phyloP scores from a whole-genome alignment of 1,140 invertebrate species.

The Phenacoccus solenopsis region DNA sequence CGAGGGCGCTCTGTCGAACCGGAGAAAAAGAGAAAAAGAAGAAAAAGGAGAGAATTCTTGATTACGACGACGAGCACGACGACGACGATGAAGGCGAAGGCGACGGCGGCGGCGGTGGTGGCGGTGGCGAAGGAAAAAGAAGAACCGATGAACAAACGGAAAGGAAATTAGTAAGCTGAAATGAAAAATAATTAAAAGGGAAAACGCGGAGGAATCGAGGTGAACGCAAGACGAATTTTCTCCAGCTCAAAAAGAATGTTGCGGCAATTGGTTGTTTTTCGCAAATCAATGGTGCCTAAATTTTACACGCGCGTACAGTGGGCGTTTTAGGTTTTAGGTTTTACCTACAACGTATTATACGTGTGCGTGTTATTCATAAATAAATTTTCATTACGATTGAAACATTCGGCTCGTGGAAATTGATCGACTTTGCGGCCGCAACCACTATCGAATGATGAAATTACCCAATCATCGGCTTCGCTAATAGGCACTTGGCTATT shows the following conservation, averaged over 20 bases:
- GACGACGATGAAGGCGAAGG: background rate
- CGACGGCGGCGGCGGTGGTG: background rate
- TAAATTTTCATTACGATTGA: background rate
- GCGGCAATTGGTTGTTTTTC: background rate
- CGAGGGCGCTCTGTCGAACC: background rate
- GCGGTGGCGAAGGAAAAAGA: background rate
- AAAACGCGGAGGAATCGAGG: conserved; percentile 8
- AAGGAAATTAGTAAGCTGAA: conserved; percentile 18
- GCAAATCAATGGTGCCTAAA: conserved; percentile 1
- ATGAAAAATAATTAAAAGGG: conserved; percentile 17
- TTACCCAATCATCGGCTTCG: no score
- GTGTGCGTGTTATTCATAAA: background rate
- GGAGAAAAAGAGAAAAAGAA: background rate
- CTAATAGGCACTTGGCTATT: no score
- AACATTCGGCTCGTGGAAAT: no score
- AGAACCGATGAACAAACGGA: conserved; percentile 14
- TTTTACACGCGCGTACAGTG: background rate
- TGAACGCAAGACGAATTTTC: conserved; percentile 12
- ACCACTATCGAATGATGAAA: no score
- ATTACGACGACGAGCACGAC: conserved; percentile 7
- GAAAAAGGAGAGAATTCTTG: conserved; percentile 9
- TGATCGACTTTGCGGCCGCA: no score
- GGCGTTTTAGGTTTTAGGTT: background rate
- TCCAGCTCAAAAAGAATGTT: background rate
- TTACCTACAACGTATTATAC: no score